phyloP scores from a whole-genome alignment of 2,797 vertebrate species.

The Urophycis tenuis region DNA sequence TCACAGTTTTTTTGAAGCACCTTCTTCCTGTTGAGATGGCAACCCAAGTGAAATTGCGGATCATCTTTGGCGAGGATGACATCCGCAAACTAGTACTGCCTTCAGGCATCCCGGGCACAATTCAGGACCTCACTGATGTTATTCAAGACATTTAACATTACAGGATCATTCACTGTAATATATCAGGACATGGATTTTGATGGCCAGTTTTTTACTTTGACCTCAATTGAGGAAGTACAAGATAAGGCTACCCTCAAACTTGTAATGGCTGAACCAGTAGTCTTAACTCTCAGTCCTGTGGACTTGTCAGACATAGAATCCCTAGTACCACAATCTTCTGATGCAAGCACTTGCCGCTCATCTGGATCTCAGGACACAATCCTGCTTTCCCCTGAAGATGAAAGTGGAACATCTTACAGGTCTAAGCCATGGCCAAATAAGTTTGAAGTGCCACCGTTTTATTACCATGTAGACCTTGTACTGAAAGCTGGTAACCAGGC shows the following conservation, averaged over 20 bases:
- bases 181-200: no score
- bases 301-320: no score
- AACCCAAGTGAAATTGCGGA: background rate
- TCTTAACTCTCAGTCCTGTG: no score
- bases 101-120: conserved; percentile 7
- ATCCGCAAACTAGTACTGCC: conserved; percentile 15
- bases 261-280: no score
- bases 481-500: background rate
- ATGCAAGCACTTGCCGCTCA: background rate
- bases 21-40: background rate
- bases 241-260: no score
- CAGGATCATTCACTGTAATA: background rate
- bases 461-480: background rate
- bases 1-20: background rate
- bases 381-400: no score
- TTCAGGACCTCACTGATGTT: background rate
- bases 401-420: no score
- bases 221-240: no score
- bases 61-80: background rate
- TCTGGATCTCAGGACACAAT: no score
- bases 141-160: background rate
- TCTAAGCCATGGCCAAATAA: no score
- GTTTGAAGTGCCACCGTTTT: background rate
- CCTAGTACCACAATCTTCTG: background rate
- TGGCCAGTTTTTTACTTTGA: no score